phyloP scores from a whole-genome alignment of 2,797 vertebrate genomes.

The Todus mexicanus region DNA sequence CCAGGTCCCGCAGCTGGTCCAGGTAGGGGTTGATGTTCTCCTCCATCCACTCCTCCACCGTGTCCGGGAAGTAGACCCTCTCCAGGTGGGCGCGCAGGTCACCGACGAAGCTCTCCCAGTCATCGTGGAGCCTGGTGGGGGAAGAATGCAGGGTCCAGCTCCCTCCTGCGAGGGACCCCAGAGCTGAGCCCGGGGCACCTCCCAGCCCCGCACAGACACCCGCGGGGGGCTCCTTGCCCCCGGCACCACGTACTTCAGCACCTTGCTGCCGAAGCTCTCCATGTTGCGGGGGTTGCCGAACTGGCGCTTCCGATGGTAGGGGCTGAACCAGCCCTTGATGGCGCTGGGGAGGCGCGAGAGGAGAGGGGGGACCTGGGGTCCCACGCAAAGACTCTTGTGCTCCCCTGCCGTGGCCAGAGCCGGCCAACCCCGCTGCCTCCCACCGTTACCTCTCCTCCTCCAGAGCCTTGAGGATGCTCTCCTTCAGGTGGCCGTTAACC shows the following conservation, averaged over 20 bases:
- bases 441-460: conserved; percentile 50
- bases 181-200: accelerated
- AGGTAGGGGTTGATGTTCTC: conserved; percentile 74
- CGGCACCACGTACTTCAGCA: conserved; percentile 71
- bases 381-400: not conserved
- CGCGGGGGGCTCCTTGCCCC: accelerated
- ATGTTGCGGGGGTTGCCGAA: conserved; percentile 79
- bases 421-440: accelerated
- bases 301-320: conserved; percentile 72
- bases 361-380: not conserved
- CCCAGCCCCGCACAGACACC: accelerated
- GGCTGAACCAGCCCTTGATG: conserved; percentile 74
- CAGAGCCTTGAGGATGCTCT: conserved; percentile 46
- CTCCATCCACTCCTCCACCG: conserved; percentile 81
- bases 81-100: conserved; percentile 69
- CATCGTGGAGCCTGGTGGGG: conserved; percentile 56
- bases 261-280: conserved; percentile 63
- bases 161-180: not conserved
- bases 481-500: conserved; percentile 66
- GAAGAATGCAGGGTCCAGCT: not conserved
- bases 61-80: conserved; percentile 73
- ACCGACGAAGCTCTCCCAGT: conserved; percentile 71
- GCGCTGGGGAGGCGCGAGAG: conserved; percentile 11
- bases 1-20: conserved; percentile 69
- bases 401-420: accelerated